Evolutionary conservation across 1,140 invertebrate species (phyloP), one percentile per base, ranked within the genome.

Genomic region (Cephus cinctus): DNA sequence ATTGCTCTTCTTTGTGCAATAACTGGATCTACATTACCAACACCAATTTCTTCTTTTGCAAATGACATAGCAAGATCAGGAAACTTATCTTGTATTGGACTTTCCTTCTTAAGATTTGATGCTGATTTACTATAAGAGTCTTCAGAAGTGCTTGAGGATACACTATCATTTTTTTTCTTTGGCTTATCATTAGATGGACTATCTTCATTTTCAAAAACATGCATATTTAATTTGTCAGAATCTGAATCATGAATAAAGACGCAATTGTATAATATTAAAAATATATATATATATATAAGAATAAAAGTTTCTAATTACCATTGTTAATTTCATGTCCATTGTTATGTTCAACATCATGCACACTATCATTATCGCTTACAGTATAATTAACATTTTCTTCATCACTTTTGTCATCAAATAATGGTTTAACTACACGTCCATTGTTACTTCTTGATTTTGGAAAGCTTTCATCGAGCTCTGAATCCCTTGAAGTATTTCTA

Each of bases 1-100:
- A 57, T 15, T 38, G 56, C 57, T 48, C 50, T 56, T 43, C 60
- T 54, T 14, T 68, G 65, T 12, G 53, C 52, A 12, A 30, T 1
- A 5, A 63, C 2, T 22, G 59, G 40, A 56, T 66, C 46, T 15
- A 61, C 46, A 22, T 63, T 55, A 31, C 23, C 31, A 23, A 53
- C 45, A 14, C 55, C 47, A 31, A 55, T 45, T 43, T 65, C 57
- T 36, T 53, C 16, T 40, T 48, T 56, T 11, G 54, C 51, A 2
- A 53, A 21, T 27, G 34, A 30, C 12, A 43, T 1, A 48, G 35
- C 43, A 9, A 45, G 40, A 8, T 36, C 20, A 25, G 47, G 43
- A 9, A 50, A 45, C 47, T 56, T 53, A n/a, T 22, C 54, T 49
- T 35, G n/a, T 44, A 20, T 5, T 38, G 6, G 9, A 46, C 45